These are phyloP conservation scores for Saimiri boliviensis DNA, from an alignment of 2,113 vertebrate species.

Conservation along the genomic window DNA sequence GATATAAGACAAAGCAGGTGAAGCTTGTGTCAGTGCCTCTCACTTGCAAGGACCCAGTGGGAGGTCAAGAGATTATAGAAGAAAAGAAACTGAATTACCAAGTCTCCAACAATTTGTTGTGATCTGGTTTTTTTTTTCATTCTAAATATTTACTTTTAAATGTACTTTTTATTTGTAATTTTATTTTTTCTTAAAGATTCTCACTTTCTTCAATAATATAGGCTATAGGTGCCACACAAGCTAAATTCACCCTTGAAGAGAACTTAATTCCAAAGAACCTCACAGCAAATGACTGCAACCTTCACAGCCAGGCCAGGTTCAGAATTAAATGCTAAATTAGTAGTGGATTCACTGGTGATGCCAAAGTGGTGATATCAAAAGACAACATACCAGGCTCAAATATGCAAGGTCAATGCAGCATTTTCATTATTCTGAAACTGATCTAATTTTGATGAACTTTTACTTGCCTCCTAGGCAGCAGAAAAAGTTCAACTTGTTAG, in stretches of 20 bases:
- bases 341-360: not conserved
- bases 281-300: not conserved
- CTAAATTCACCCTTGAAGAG: not conserved
- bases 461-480: not conserved
- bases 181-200: not conserved
- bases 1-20: not conserved
- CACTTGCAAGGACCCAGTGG: not conserved
- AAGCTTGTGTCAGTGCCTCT: not conserved
- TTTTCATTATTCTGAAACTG: not conserved
- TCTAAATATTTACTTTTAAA: not conserved
- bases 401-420: not conserved
- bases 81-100: not conserved
- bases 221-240: not conserved
- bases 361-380: not conserved
- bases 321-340: not conserved
- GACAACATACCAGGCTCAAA: not conserved
- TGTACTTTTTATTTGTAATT: not conserved
- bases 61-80: not conserved
- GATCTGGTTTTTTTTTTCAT: not conserved
- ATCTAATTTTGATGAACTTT: not conserved
- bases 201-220: not conserved
- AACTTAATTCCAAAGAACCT: conserved; percentile 3
- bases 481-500: not conserved
- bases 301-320: not conserved
- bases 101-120: not conserved